phyloP scores from a whole-genome alignment of 2,797 vertebrate genomes.

The Ambastaia sidthimunki region DNA sequence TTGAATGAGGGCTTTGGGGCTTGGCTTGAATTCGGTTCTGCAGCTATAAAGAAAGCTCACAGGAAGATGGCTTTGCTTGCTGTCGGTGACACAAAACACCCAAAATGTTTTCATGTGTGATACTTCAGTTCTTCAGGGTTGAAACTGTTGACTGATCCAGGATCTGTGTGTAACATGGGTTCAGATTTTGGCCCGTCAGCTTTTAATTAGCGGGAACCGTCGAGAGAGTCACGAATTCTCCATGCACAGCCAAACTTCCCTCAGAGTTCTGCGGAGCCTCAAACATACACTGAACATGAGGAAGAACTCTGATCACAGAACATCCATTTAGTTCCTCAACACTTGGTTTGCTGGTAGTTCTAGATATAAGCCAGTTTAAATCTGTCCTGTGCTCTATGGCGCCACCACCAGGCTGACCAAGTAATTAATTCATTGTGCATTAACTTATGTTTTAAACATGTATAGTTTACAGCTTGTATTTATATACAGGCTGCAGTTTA shows the following conservation, averaged over 20 bases:
- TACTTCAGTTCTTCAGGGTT: constrained; percentile 49
- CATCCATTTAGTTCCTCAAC: constrained; percentile 50
- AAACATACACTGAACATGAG: constrained; percentile 51
- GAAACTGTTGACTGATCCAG: constrained; percentile 42
- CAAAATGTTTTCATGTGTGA: constrained; percentile 40
- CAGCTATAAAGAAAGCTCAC: constrained; percentile 67
- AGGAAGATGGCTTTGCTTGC: constrained; percentile 70
- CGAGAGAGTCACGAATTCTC: constrained; percentile 69
- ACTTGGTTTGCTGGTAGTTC: not conserved
- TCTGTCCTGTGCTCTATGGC: constrained; percentile 17
- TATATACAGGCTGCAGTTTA: constrained; percentile 66
- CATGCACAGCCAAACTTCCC: constrained; percentile 64
- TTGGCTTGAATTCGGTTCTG: constrained; percentile 70
- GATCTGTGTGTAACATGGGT: constrained; percentile 57
- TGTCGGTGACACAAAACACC: constrained; percentile 48
- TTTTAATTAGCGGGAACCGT: constrained; percentile 76
- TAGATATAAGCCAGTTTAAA: constrained; percentile 7
- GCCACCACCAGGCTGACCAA: constrained; percentile 21
- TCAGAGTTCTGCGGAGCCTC: constrained; percentile 64
- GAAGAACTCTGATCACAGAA: constrained; percentile 19
- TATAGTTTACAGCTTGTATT: not conserved
- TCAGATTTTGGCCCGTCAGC: constrained; percentile 71
- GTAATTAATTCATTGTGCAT: constrained; percentile 57
- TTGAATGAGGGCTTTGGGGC: constrained; percentile 74
- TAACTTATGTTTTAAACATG: constrained; percentile 20